Conservation (phyloP, 2,113 vertebrate species). For the Synodontis membranacea region DNA sequence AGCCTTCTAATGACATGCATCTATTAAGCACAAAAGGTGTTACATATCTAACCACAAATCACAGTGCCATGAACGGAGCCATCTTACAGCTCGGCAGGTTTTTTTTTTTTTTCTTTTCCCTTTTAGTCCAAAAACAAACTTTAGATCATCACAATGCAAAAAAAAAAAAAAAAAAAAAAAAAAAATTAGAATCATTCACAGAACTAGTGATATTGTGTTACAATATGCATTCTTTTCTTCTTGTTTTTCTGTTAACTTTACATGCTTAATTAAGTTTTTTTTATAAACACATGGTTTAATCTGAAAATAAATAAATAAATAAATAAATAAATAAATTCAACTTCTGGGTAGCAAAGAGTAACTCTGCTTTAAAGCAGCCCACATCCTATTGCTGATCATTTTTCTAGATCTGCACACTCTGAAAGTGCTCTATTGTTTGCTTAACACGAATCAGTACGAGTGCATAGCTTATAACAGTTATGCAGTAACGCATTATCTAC, state of each 20-base stretch:
- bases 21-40: slow-evolving; percentile 44
- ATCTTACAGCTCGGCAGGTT: background rate
- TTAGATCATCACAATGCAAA: background rate
- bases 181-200: background rate
- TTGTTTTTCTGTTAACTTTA: background rate
- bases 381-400: background rate
- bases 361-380: background rate
- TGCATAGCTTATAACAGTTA: background rate
- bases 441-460: background rate
- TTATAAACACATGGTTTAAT: background rate
- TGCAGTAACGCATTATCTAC: background rate
- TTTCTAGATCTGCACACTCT: background rate
- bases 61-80: slow-evolving; percentile 22
- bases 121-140: background rate
- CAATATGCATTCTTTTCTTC: background rate
- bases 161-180: background rate
- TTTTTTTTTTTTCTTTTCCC: too few species aligned
- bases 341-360: background rate
- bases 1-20: slow-evolving; percentile 48
- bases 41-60: slow-evolving; percentile 27
- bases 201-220: background rate
- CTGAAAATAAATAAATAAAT: background rate
- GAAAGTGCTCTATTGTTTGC: background rate
- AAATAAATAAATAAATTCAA: too few species aligned
- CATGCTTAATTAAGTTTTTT: background rate